Evolutionary conservation across 2,888 invertebrate species (phyloP), one percentile per base, ranked within the genome.

Genomic region (Lycaena phlaeas): DNA sequence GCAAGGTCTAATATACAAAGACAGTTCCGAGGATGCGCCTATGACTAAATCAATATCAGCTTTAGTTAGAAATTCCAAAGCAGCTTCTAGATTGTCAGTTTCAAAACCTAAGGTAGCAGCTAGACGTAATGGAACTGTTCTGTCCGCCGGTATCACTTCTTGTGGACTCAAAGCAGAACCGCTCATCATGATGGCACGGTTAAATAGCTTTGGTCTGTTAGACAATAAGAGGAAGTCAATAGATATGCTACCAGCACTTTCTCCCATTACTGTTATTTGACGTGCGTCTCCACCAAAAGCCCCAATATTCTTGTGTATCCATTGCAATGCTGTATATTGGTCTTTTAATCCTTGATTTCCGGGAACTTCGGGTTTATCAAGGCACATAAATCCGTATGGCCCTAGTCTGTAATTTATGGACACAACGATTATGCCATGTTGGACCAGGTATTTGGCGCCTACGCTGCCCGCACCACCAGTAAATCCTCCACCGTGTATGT

Each of bases 401-500:
- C 73, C 73, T 12, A 72, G 52, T 42, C 73, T 56, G 38, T 70
- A 73, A 38, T 73, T 73, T n/a, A 48, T 7, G 17, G 50, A 51
- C 6, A 56, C 49, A 0, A 71, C 58, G 1, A 72, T 58, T 1
- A 72, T 51, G n/a, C 54, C 55, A 9, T 66, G 56, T 51, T 57
- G 51, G 37, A 53, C 59, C 41, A 67, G 56, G 52, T 61, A 59
- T 49, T 53, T 57, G 11, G 64, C 59, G 2, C 58, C 65, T 22
- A 63, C 64, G 38, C 61, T 51, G 0, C 59, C 61, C 4, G 62
- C 62, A 2, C 75, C 75, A 1, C 54, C 45, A 1, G 53, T 37
- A 14, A 72, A 70, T 0, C 62, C 64, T 7, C 75, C 76, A 17
- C 77, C 71, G 14, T 68, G 53, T 40, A 76, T 69, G 68, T 70